Evolutionary conservation across 92 coral and sea anemone species (phyloP), one percentile per base, ranked within the genome.

Genomic region (Phenganax subtilis): DNA sequence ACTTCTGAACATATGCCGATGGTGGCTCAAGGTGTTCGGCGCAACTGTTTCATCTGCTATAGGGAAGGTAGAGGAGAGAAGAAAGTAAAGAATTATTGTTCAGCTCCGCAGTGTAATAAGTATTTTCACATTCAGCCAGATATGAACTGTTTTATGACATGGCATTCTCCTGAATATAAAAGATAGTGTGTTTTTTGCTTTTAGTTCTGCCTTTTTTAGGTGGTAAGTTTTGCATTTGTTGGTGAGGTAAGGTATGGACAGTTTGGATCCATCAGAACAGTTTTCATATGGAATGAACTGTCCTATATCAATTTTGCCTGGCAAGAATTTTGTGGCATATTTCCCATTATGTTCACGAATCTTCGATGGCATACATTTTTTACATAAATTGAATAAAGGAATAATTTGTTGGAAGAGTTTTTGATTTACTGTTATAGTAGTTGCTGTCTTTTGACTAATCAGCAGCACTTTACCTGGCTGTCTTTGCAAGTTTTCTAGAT

Each of bases 91-190:
- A 66, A 54, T 30, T 81, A 75, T 75, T 86, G 89, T 57, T 65
- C 56, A 47, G 77, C 82, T 62, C 86, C 83, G 8, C 86, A 86
- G 81, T 82, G 89, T 73, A 75, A 75, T 61, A 51, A 16, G 72
- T 65, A 70, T 69, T 57, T 85, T 67, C 88, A 80, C 69, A 16
- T 59, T 15, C 59, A 59, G 30, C 20, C 44, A 27, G 80, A 80
- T 8, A 62, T 77, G 66, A 69, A 80, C 54, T 85, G 88, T 61
- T 80, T 85, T 55, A 37, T 30, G 47, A 57, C 57, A 72, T 85
- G 82, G 82, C 87, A 85, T 75, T 15, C 11, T 71, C 6, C 28
- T 1, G 76, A 11, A 11, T 71, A 71, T 51, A 71, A 44, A 10
- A 37, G 29, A 47, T 47, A 59, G 76, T 11, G 30, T 64, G 30